Evolutionary conservation across 2,797 vertebrate species (phyloP), one percentile per base, ranked within the genome.

Genomic region (Aeoliscus strigatus): DNA sequence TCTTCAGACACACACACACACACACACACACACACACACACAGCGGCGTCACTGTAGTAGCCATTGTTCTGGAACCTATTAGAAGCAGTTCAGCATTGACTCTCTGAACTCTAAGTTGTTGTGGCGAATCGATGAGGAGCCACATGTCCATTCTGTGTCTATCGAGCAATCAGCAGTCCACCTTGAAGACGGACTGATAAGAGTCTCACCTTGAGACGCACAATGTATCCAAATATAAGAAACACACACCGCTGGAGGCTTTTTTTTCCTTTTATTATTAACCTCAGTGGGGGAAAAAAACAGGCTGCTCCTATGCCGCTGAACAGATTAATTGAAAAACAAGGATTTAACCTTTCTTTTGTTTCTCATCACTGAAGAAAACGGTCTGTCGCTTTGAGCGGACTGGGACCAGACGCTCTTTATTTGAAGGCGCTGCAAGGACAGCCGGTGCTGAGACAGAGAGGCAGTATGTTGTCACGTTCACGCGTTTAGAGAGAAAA

Each of bases 161-260:
- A 79, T 83, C 75, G 38, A 70, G 51, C 66, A 61, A 79, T 77
- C 70, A 67, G 42, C 53, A 66, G 67, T 55, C 31, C 74, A 73
- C 74, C 75, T 85, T 75, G 72, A 81, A 83, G 82, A 79, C 74
- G 54, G 55, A 60, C 70, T 68, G 77, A 83, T 83, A 70, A 83
- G 73, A 47, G 38, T 30, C 68, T 85, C 77, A 77, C 79, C 82
- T 85, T 85, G 74, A 78, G 74, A 72, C 51, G 39, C 69, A 35
- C 62, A 63, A 31, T 50, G 70, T 64, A 70, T 59, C 44, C 42
- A 41, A 73, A 75, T 51, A 53, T 6, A 52, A 9, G 7, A 2
- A 42, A 35, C 32, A 39, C 16, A 28, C 27, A 32, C 27, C 38
- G 14, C 17, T 36, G 11, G n/a, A 14, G 9, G 10, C 10, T 39